Conservation (phyloP, 1,140 invertebrate species). For the Drosophila sp. region DNA sequence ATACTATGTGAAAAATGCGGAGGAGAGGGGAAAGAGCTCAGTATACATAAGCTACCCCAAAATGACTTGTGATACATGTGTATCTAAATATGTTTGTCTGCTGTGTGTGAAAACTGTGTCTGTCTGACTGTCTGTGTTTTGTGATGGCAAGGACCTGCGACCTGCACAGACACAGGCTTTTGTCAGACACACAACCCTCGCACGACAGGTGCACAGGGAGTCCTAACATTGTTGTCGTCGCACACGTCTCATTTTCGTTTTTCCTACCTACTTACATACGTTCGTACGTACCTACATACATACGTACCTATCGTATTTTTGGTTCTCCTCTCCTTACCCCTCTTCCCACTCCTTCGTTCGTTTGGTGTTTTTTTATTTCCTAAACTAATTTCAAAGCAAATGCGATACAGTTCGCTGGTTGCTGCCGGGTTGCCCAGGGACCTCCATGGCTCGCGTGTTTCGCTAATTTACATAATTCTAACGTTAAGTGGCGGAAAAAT, state of each 20-base stretch:
- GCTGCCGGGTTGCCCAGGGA: not conserved
- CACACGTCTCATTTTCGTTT: conserved; percentile 13
- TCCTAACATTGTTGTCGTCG: conserved; percentile 9
- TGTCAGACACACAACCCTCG: conserved; percentile 11
- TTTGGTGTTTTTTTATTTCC: conserved; percentile 8
- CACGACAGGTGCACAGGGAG: conserved; percentile 11
- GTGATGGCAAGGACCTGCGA: conserved; percentile 12
- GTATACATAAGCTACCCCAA: conserved; percentile 8
- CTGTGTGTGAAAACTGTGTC: not conserved
- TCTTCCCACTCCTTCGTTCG: not conserved
- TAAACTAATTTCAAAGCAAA: conserved; percentile 32
- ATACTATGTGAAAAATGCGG: not conserved
- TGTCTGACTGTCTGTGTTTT: not conserved
- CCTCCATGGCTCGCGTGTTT: conserved; percentile 24
- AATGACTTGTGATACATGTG: conserved; percentile 21
- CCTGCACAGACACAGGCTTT: conserved; percentile 6
- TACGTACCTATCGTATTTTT: conserved; percentile 2
- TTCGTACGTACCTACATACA: too few relatives aligned
- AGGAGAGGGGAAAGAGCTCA: not conserved
- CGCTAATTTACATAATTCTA: conserved; percentile 36
- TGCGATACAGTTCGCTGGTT: conserved; percentile 19
- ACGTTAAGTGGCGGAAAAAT: conserved; percentile 36
- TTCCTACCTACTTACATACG: not conserved
- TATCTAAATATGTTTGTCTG: conserved; percentile 16
- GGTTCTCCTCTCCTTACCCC: not conserved